Conservation (phyloP, 2,113 vertebrate genomes). For the Percina caprodes region DNA sequence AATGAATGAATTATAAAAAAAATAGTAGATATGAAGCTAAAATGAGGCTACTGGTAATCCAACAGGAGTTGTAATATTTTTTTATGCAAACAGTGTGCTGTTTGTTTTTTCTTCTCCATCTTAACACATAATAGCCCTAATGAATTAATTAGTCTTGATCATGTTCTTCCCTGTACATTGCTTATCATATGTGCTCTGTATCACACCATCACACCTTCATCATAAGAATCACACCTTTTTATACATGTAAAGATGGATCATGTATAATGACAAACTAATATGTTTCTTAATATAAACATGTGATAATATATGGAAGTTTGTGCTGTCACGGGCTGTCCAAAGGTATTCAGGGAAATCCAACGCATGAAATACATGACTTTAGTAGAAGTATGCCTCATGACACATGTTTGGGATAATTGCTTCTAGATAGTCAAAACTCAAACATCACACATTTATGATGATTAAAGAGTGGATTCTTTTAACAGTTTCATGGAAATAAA, state of each 20-base stretch:
- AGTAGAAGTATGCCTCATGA: not conserved
- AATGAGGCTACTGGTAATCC: not conserved
- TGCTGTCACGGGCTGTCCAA: not conserved
- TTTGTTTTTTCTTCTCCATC: not conserved
- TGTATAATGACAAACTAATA: not conserved
- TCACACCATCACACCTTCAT: not conserved
- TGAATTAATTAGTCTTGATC: not conserved
- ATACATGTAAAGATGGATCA: not conserved
- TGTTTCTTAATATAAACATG: not conserved
- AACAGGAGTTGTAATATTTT: no score
- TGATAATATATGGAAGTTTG: not conserved
- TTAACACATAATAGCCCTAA: not conserved
- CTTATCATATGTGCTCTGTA: not conserved
- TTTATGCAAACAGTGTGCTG: not conserved
- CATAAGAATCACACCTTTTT: not conserved
- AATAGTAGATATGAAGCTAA: not conserved
- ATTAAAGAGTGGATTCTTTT: not conserved
- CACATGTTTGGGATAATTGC: not conserved
- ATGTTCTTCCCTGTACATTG: not conserved
- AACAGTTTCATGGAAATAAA: not conserved
- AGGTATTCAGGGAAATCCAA: not conserved
- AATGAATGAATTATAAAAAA: no score
- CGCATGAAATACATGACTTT: not conserved
- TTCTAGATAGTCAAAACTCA: not conserved
- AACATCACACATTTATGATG: not conserved